Percentiles rank a stretch among this genome's conserved stretches.
These are phyloP conservation scores for Lathamus discolor DNA, from an alignment of 2,113 vertebrate genomes.

Conservation along the genomic window DNA sequence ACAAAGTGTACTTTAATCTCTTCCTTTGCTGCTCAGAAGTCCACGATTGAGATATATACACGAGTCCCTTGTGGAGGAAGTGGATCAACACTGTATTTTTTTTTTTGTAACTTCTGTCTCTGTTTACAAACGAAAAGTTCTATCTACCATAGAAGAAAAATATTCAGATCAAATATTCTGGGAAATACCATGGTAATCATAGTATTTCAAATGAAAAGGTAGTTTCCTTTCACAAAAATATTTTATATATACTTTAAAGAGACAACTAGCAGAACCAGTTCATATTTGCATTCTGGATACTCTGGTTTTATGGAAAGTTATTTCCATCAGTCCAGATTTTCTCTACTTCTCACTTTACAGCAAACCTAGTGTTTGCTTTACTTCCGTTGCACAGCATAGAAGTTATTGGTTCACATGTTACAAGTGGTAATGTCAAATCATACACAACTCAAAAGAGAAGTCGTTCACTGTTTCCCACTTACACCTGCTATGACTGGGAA, in stretches of 20 bases:
- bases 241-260: not conserved
- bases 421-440: not conserved
- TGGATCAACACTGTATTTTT: not conserved
- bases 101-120: not conserved
- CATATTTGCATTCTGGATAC: not conserved
- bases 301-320: not conserved
- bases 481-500: not conserved
- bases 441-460: not conserved
- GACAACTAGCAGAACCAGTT: not conserved
- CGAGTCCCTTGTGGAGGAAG: not conserved
- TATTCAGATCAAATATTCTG: not conserved
- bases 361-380: not conserved
- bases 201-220: not conserved
- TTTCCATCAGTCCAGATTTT: not conserved
- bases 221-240: not conserved
- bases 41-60: not conserved
- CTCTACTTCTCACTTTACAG: not conserved
- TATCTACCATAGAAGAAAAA: not conserved
- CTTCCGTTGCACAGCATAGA: not conserved
- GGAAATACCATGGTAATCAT: not conserved
- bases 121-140: not conserved
- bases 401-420: not conserved
- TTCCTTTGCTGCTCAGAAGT: not conserved
- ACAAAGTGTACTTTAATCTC: not conserved
- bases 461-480: not conserved